A percentile compares a stretch with the other conserved stretches of the same genome.
These are phyloP conservation scores for Norana najaformis DNA, from an alignment of 2,888 invertebrate species.

Conservation along the genomic window DNA sequence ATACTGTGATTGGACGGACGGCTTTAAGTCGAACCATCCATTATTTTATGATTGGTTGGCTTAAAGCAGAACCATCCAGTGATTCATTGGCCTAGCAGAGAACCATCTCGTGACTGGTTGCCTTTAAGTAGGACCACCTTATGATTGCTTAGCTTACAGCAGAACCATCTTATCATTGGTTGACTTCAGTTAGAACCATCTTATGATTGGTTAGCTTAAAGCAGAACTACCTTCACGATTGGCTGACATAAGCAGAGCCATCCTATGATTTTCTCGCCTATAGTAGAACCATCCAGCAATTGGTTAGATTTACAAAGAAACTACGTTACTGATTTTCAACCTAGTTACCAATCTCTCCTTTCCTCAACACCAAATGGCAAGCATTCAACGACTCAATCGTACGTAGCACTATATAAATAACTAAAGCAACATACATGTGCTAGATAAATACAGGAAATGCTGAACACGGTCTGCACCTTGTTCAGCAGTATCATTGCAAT, in stretches of 20 bases:
- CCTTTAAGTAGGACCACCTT: not conserved
- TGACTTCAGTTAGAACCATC: not conserved
- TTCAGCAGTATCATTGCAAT: not conserved
- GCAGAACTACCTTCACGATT: not conserved
- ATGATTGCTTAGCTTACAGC: not conserved
- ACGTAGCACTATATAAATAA: not conserved
- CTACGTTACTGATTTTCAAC: no score
- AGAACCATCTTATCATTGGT: not conserved
- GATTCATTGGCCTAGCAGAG: not conserved
- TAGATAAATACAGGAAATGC: not conserved
- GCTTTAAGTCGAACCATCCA: not conserved
- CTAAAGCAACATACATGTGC: slow-evolving; percentile 6
- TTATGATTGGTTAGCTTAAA: not conserved
- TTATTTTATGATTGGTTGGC: no score
- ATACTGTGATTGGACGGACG: no score
- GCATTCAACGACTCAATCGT: not conserved
- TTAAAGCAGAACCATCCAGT: not conserved
- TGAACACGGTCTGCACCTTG: not conserved
- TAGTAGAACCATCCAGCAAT: no score
- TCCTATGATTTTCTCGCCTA: no score
- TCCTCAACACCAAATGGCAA: not conserved
- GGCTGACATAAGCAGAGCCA: not conserved
- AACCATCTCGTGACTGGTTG: not conserved
- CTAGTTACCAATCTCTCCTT: no score
- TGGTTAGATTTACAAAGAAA: no score